Evolutionary conservation across 2,888 invertebrate species (phyloP), one percentile per base, ranked within the genome.

Genomic region (Pseudeuparius sepicola): DNA sequence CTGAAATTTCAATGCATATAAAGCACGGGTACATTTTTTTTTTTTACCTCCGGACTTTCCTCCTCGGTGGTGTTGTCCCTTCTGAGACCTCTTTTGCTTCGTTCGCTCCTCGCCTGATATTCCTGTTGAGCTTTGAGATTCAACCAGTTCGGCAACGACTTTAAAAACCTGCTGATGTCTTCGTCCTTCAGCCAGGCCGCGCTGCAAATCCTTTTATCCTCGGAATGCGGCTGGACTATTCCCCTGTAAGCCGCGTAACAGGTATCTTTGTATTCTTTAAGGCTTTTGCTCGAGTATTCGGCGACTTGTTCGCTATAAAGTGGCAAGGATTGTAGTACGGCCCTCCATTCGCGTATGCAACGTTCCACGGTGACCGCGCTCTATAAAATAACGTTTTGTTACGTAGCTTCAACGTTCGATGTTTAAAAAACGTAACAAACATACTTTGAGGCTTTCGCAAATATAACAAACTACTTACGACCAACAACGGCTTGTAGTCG

Each of bases 141-240:
- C 28, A 71, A 67, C 80, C 80, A 81, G 52, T 86, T 88, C 0
- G 88, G 88, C 33, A 89, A 62, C 13, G 82, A 78, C 77, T 87
- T 89, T 49, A 96, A 73, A 63, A 93, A 88, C 34, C 93, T 67
- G 55, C 84, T 89, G 41, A 96, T 93, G 56, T 96, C 94, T 51
- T 90, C 90, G 61, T 96, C 94, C 47, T 88, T 87, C 1, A 93
- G 71, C 93, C 93, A 89, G 7, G 80, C 76, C 1, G 86, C 84
- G 51, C 84, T 85, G 47, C 85, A 82, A 38, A 88, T 79, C 40
- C 80, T 65, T 48, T 78, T 73, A 50, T 85, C 83, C 53, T 85
- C 83, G 1, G 78, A 71, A 50, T 82, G 82, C 1, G 80, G 77
- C 54, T 82, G 82, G 1, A 84, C 82, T 41, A 84, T 79, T 26